These are phyloP conservation scores for Holacanthella duospinosa DNA, from an alignment of 2,888 invertebrate species.

Conservation along the genomic window DNA sequence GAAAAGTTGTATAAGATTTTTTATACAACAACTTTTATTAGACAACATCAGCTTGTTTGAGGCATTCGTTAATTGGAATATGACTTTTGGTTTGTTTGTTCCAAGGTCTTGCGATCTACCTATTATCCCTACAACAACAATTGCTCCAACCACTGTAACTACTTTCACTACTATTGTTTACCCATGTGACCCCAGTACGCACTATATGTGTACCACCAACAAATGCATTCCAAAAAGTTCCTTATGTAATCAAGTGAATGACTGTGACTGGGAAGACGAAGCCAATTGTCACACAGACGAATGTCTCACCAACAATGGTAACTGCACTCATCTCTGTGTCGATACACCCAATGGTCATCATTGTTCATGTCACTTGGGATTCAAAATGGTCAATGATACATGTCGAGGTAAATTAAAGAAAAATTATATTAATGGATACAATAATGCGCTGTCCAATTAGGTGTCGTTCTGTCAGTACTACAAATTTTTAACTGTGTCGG, in stretches of 20 bases:
- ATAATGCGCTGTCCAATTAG: too few relatives aligned
- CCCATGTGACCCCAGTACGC: constrained; percentile 67
- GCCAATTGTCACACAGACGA: constrained; percentile 67
- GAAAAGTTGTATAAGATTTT: too few relatives aligned
- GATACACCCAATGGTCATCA: constrained; percentile 63
- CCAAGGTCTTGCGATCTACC: not conserved
- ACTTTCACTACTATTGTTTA: not conserved
- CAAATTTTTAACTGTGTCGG: too few relatives aligned
- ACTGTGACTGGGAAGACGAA: constrained; percentile 85
- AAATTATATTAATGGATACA: too few relatives aligned
- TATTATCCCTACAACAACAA: not conserved
- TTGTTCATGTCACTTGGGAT: constrained; percentile 45
- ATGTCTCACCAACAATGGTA: constrained; percentile 66
- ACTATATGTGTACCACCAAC: constrained; percentile 61
- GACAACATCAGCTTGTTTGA: not conserved
- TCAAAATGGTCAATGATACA: constrained; percentile 1
- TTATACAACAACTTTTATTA: too few relatives aligned
- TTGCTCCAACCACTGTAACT: not conserved
- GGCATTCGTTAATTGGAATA: not conserved
- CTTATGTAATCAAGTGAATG: constrained; percentile 73
- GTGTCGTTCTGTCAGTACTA: too few relatives aligned
- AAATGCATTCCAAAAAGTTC: constrained; percentile 67
- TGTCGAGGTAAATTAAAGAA: not conserved
- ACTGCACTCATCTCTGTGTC: constrained; percentile 75
- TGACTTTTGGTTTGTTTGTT: too few relatives aligned